A percentile compares a stretch with the other conserved stretches of the same genome.
Evolutionary conservation across 2,113 vertebrate species (phyloP).

Genomic region (Piprites chloris): DNA sequence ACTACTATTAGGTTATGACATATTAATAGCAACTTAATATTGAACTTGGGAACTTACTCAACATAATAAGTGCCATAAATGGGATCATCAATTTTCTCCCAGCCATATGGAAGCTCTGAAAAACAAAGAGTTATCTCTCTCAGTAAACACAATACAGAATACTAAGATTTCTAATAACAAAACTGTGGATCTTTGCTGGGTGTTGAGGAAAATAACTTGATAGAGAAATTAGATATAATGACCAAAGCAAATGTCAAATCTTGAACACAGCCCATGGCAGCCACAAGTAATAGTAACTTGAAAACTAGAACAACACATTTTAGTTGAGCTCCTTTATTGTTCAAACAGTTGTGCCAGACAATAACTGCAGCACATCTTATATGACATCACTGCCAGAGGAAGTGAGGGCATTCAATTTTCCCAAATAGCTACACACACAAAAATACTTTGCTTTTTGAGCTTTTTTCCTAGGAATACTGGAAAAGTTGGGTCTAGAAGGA

Average conservation of each 20-base stretch:
- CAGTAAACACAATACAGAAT: constrained; percentile 61
- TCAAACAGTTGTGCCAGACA: not conserved
- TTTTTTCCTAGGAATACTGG: not conserved
- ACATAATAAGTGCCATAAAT: constrained; percentile 99
- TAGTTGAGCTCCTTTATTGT: not conserved
- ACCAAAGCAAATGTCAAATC: constrained; percentile 34
- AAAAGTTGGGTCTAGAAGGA: not conserved
- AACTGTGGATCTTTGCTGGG: constrained; percentile 19
- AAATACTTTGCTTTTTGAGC: not conserved
- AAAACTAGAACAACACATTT: constrained; percentile 26
- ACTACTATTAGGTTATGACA: constrained; percentile 26
- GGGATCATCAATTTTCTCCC: constrained; percentile 99
- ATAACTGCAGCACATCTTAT: not conserved
- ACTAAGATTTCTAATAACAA: constrained; percentile 41
- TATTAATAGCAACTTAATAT: constrained; percentile 74
- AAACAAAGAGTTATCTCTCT: constrained; percentile 74
- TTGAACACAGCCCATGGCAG: not conserved
- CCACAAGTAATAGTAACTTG: not conserved
- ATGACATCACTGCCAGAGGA: not conserved
- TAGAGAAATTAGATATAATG: not conserved
- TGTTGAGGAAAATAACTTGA: not conserved
- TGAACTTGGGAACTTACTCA: constrained; percentile 88
- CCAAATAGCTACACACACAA: not conserved
- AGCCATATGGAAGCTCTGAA: constrained; percentile 99
- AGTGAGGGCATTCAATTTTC: not conserved